Evolutionary conservation across 2,888 invertebrate species (phyloP).

Genomic region (Matsumyia berberina): DNA sequence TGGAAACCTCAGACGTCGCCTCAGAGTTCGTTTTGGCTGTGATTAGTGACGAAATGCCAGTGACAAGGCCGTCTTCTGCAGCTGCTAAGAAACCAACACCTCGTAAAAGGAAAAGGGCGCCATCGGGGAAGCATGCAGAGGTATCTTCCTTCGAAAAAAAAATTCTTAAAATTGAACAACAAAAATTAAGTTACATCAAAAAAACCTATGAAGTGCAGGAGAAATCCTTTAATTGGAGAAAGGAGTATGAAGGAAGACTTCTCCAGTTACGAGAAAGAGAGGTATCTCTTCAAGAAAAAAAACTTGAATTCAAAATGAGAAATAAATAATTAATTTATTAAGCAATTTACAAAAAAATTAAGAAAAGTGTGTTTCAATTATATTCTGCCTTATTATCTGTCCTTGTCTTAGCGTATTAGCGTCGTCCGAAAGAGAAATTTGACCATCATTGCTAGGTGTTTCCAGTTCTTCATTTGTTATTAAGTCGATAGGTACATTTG

Average conservation of each 20-base stretch:
- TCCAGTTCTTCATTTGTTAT: slow-evolving; percentile 8
- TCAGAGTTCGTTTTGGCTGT: neutral
- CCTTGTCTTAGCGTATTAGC: neutral
- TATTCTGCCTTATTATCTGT: neutral
- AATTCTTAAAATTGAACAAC: neutral
- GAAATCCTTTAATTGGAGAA: neutral
- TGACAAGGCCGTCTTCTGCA: neutral
- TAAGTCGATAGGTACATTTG: neutral
- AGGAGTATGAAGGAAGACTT: neutral
- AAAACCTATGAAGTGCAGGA: neutral
- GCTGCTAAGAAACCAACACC: neutral
- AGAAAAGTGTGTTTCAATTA: neutral
- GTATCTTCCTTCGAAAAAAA: neutral
- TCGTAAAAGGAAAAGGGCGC: neutral
- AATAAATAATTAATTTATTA: neutral
- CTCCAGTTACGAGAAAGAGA: neutral
- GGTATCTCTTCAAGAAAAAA: neutral
- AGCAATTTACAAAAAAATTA: neutral
- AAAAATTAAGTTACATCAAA: neutral
- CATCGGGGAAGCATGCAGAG: neutral
- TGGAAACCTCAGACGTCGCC: neutral
- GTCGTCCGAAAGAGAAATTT: slow-evolving; percentile 4
- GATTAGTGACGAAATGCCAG: neutral
- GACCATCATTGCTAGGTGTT: neutral
- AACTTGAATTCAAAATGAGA: neutral